These are phyloP conservation scores for Sitobion miscanthi DNA, from an alignment of 1,140 invertebrate species.

Conservation along the genomic window DNA sequence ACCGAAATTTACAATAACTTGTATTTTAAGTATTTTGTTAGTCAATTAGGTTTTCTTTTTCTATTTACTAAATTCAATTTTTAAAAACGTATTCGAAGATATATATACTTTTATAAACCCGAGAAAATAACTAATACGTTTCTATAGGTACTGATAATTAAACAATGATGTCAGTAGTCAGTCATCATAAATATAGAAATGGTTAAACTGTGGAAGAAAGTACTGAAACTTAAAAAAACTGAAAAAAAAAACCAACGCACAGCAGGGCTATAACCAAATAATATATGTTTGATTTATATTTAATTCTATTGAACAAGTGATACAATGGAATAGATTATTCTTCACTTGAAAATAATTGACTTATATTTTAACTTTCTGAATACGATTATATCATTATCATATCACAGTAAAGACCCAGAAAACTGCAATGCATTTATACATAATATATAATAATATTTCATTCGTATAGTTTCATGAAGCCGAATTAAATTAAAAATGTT, in stretches of 20 bases:
- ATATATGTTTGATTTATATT: neutral
- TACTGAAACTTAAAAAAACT: neutral
- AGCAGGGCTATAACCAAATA: neutral
- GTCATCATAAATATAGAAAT: neutral
- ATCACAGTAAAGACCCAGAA: neutral
- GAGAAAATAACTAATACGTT: neutral
- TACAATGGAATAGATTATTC: too few relatives aligned
- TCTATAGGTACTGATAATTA: neutral
- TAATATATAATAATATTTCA: neutral
- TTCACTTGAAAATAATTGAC: too few relatives aligned
- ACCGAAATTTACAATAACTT: neutral
- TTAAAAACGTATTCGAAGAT: neutral
- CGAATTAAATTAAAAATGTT: neutral
- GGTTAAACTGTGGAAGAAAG: neutral
- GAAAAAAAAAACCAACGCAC: neutral
- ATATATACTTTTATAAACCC: neutral
- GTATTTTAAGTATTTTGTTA: neutral
- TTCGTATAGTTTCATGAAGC: neutral
- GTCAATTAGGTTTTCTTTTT: neutral
- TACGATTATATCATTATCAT: neutral
- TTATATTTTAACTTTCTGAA: neutral
- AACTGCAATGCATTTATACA: neutral
- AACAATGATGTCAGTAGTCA: neutral
- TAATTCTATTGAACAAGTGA: too few relatives aligned
- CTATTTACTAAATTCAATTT: neutral